Percentiles rank a stretch among this genome's conserved stretches.
Conservation (phyloP, 2,888 invertebrate species). For the Oscheius sp. region DNA sequence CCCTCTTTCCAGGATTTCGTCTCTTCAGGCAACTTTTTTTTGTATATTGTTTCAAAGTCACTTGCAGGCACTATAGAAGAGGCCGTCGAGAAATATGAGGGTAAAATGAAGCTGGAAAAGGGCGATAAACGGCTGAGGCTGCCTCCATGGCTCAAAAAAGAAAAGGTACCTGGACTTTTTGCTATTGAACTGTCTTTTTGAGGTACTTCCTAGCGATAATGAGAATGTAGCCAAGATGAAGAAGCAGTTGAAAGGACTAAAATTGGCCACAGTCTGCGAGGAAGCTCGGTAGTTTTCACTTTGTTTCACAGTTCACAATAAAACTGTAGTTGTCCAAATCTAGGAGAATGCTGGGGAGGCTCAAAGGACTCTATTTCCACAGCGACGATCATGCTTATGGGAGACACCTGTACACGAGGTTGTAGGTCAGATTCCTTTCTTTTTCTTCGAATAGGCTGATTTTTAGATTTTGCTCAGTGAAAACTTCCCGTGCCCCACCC, state of each 20-base stretch:
- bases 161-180: constrained; percentile 45
- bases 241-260: constrained; percentile 67
- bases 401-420: constrained; percentile 98
- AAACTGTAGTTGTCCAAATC: constrained; percentile 67
- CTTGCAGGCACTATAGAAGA: constrained; percentile 48
- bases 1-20: constrained; percentile 69
- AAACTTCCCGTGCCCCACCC: constrained; percentile 90
- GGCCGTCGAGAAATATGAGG: constrained; percentile 56
- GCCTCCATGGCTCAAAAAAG: constrained; percentile 72
- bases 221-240: constrained; percentile 62
- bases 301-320: not conserved
- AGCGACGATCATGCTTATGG: constrained; percentile 98
- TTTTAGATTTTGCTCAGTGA: constrained; percentile 94
- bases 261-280: constrained; percentile 72
- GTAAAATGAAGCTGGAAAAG: constrained; percentile 60
- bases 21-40: constrained; percentile 44
- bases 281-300: constrained; percentile 56
- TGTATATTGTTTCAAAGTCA: not conserved
- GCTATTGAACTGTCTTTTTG: not conserved
- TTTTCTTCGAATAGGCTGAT: not conserved
- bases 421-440: constrained; percentile 77
- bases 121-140: constrained; percentile 65
- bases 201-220: constrained; percentile 59
- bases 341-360: constrained; percentile 91
- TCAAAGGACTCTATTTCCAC: constrained; percentile 88